These are phyloP conservation scores for Malacoraja senta DNA, from an alignment of 2,797 vertebrate species.

Conservation along the genomic window DNA sequence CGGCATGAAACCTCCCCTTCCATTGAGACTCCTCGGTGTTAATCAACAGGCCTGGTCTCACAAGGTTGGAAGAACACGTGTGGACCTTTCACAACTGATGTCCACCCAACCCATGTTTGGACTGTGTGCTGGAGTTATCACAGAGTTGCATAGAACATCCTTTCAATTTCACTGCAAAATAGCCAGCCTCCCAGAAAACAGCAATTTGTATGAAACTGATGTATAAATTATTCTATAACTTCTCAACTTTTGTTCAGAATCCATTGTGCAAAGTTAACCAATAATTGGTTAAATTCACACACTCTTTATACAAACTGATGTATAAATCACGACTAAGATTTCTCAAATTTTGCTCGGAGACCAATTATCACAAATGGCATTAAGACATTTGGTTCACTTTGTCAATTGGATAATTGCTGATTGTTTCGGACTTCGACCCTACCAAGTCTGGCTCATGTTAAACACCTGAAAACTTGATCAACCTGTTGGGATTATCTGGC, in stretches of 20 bases:
- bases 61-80: neutral
- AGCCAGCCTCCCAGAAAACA: neutral
- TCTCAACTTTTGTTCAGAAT: no score
- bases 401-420: neutral
- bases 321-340: neutral
- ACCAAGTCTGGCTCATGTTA: neutral
- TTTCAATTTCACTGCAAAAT: neutral
- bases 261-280: neutral
- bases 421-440: no score
- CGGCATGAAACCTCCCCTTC: neutral
- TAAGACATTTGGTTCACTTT: neutral
- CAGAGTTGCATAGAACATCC: neutral
- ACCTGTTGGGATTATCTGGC: neutral
- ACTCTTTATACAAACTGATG: neutral
- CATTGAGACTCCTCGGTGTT: neutral
- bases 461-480: neutral
- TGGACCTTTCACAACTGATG: neutral
- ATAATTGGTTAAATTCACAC: neutral
- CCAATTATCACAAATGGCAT: neutral
- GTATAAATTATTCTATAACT: neutral
- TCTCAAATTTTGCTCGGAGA: no score
- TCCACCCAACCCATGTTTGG: neutral
- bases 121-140: neutral
- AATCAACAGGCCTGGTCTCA: neutral
- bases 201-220: neutral